Evolutionary conservation across 2,113 vertebrate species (phyloP).

Genomic region (Ictalurus furcatus): DNA sequence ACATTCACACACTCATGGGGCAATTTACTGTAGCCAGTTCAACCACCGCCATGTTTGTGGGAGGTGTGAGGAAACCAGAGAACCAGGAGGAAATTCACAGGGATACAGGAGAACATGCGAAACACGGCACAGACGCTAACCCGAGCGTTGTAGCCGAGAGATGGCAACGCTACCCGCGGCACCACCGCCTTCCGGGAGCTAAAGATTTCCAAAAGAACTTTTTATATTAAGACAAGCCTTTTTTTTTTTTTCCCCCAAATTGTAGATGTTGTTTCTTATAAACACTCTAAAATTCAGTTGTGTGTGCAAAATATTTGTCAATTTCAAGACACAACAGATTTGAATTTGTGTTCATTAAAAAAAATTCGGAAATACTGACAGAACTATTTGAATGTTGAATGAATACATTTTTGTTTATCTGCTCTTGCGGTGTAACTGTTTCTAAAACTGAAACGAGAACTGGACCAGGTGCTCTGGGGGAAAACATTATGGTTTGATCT

Average conservation of each 20-base stretch:
- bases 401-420: neutral
- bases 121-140: neutral
- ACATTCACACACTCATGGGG: neutral
- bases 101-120: neutral
- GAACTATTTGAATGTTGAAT: neutral
- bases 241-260: neutral
- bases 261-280: neutral
- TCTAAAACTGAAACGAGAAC: too few species aligned
- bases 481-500: neutral
- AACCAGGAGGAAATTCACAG: neutral
- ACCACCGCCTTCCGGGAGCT: neutral
- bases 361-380: neutral
- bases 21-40: neutral
- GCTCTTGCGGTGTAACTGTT: neutral
- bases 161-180: neutral
- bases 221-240: neutral
- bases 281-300: neutral
- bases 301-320: neutral
- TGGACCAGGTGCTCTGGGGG: too few species aligned
- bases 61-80: neutral
- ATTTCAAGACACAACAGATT: neutral
- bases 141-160: neutral
- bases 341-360: neutral
- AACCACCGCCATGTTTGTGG: neutral
- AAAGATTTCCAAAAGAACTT: neutral